Evolutionary conservation across 1,140 invertebrate genomes (phyloP).

Genomic region (Grapholita molesta): DNA sequence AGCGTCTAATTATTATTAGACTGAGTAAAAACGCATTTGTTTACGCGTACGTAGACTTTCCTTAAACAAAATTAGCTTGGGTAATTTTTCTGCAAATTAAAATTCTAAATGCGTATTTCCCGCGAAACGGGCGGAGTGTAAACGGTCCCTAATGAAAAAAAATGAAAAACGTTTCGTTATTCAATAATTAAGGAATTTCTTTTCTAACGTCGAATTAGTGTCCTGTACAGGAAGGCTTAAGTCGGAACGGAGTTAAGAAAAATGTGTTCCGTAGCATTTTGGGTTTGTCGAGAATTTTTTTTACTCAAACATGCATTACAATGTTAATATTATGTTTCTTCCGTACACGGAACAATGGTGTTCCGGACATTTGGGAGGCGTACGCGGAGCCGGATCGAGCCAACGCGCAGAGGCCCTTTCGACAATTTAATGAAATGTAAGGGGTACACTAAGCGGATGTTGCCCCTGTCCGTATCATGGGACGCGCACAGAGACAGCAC

Average conservation of each 20-base stretch:
- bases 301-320: too few relatives aligned
- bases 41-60: not conserved
- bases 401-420: too few relatives aligned
- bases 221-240: not conserved
- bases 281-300: too few relatives aligned
- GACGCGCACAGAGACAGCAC: too few relatives aligned
- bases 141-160: not conserved
- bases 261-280: not conserved
- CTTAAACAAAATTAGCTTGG: not conserved
- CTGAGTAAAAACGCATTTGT: not conserved
- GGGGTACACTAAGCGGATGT: too few relatives aligned
- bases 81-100: not conserved
- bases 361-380: too few relatives aligned
- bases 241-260: not conserved
- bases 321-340: too few relatives aligned
- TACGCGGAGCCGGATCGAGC: too few relatives aligned
- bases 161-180: slow-evolving; percentile 19
- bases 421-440: too few relatives aligned
- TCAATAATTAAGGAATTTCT: slow-evolving; percentile 41
- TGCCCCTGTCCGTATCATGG: too few relatives aligned
- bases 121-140: not conserved
- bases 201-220: slow-evolving; percentile 38
- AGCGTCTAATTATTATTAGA: too few relatives aligned
- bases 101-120: slow-evolving; percentile 7
- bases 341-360: too few relatives aligned